phyloP scores from a whole-genome alignment of 2,113 vertebrate species.

The Recurvirostra avosetta region DNA sequence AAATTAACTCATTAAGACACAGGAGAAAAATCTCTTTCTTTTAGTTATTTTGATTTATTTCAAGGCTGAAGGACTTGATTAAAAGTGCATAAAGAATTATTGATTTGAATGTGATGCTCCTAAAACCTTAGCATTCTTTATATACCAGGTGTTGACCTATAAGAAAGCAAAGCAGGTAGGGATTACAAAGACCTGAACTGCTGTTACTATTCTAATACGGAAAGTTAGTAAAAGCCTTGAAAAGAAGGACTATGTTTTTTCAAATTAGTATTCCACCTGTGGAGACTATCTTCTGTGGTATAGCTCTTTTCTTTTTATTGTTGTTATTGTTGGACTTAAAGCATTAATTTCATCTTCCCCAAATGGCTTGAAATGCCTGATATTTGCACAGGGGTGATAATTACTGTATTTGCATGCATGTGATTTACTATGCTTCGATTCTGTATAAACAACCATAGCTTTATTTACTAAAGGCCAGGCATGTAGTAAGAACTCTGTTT shows the following conservation, averaged over 20 bases:
- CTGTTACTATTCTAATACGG: background rate
- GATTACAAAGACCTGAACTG: background rate
- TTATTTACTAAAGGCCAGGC: background rate
- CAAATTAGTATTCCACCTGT: background rate
- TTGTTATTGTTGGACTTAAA: background rate
- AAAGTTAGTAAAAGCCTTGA: background rate
- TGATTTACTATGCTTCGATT: background rate
- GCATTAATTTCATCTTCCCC: background rate
- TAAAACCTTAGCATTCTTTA: background rate
- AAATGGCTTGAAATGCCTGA: background rate
- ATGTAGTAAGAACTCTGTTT: background rate
- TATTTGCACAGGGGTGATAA: background rate
- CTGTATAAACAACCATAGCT: background rate
- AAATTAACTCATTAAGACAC: background rate
- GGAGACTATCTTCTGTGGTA: background rate
- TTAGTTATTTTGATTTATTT: background rate
- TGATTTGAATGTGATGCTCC: background rate
- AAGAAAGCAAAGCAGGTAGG: background rate
- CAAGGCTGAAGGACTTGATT: background rate
- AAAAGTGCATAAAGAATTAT: background rate
- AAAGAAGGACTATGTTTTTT: background rate
- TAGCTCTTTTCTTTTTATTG: background rate
- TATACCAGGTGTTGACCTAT: background rate
- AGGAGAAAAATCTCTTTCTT: background rate
- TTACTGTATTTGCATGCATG: background rate